phyloP scores from a whole-genome alignment of 2,888 invertebrate genomes.

The Acanthosepion pharaonis region DNA sequence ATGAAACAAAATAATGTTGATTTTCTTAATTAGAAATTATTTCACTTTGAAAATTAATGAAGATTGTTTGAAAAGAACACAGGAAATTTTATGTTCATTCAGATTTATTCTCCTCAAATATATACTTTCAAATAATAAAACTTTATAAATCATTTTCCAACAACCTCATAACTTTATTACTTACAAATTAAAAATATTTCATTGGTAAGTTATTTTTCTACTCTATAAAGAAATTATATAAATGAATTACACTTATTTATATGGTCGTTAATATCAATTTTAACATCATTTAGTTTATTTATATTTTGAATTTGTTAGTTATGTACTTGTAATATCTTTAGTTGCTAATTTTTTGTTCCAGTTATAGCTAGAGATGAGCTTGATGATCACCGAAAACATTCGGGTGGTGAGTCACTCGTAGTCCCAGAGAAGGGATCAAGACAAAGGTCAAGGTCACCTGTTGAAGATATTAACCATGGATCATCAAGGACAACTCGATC shows the following conservation, averaged over 20 bases:
- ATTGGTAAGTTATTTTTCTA: neutral
- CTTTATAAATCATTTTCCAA: neutral
- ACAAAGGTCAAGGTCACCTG: conserved; percentile 66
- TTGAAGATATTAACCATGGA: conserved; percentile 54
- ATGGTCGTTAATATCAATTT: neutral
- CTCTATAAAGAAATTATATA: neutral
- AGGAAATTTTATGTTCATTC: too few relatives aligned
- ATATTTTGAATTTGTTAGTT: neutral
- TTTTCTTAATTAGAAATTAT: neutral
- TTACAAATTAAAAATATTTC: too few relatives aligned
- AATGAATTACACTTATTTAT: neutral
- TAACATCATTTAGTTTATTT: neutral
- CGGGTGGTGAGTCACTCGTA: conserved; percentile 60
- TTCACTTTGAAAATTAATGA: neutral
- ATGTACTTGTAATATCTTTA: neutral
- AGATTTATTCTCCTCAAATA: too few relatives aligned
- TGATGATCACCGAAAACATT: conserved; percentile 57
- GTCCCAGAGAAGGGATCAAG: conserved; percentile 54
- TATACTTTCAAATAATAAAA: neutral
- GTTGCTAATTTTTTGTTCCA: conserved; percentile 50
- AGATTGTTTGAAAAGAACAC: too few relatives aligned
- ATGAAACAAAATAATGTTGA: neutral
- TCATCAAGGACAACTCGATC: conserved; percentile 66
- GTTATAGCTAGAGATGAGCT: conserved; percentile 61
- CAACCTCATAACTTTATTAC: too few relatives aligned